Base-by-base conservation (phyloP, 1,140 invertebrate genomes). In the Berghia stephanieae region DNA sequence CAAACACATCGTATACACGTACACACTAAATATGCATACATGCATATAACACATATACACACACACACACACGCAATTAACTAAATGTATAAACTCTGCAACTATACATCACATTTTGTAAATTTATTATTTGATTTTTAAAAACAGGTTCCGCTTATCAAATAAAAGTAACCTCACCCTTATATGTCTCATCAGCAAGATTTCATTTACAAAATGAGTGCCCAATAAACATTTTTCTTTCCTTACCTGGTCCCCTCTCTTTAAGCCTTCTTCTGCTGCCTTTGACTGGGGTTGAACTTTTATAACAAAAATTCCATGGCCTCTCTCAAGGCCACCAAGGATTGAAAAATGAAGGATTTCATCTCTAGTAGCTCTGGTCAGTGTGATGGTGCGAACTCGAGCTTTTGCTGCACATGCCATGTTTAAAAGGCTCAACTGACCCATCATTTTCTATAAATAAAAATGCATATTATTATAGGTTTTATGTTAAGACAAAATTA, bases 341-440 rank as follows among this genome's bases (percentile, higher is more conserved):
- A 99, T 95, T 81, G 94, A 94, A 87, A 99, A 99, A 86, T 96
- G 95, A 0, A 99, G 91, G 13, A 95, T 93, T 88, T 99, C 97
- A 43, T 90, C 88, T 70, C 97, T 92, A 57, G 94, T 96, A 0
- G 96, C 94, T 52, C 98, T 91, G 0, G 97, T 96, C 52, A 99
- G 90, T 3, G 96, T 98, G 1, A 99, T 94, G 82, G 94, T 96
- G 78, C 98, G 91, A 77, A 95, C 94, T 77, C 96, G 91, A 0
- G 98, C 97, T 89, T 99, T 99, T 0, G 97, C 96, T 21, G 95
- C 96, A 90, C 97, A 99, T 3, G 97, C 97, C 83, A 99, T 96
- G 86, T 98, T 98, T 73, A 99, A 87, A 81, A 99, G 90, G 77
- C 93, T 90, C 75, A 92, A 90, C 89, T 94, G 93, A n/a, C 88